Evolutionary conservation across 2,797 vertebrate species (phyloP).

Genomic region (Rhynchonycteris naso): DNA sequence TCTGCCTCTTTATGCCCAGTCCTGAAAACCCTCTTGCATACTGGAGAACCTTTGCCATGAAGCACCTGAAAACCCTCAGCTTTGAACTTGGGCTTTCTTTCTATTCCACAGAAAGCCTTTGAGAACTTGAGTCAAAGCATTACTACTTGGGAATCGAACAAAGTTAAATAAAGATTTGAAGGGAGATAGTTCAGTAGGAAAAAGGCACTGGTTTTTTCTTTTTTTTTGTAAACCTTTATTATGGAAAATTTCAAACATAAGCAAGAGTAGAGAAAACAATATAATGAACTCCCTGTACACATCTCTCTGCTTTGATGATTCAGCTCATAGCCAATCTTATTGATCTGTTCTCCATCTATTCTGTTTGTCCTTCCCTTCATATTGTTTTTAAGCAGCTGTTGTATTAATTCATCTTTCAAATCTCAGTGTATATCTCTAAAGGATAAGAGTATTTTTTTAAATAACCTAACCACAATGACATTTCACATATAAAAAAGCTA

Average conservation of each 20-base stretch:
- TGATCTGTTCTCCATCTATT: background rate
- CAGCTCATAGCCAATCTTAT: background rate
- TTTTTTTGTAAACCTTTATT: background rate
- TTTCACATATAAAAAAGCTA: background rate
- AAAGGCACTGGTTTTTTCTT: background rate
- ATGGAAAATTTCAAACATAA: slow-evolving; percentile 30
- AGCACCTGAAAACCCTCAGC: background rate
- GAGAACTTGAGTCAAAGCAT: slow-evolving; percentile 30
- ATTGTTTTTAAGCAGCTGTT: background rate
- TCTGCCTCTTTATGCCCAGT: background rate
- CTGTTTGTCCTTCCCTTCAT: background rate
- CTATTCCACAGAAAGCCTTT: slow-evolving; percentile 30
- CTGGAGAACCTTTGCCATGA: background rate
- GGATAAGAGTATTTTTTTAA: background rate
- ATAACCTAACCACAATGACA: background rate
- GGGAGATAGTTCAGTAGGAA: slow-evolving; percentile 15
- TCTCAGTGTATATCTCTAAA: slow-evolving; percentile 11
- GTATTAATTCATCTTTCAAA: background rate
- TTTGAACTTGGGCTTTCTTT: background rate
- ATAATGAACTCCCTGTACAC: background rate
- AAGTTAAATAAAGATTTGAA: slow-evolving; percentile 36
- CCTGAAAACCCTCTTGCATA: background rate
- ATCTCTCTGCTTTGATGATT: background rate
- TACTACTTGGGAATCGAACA: slow-evolving; percentile 60
- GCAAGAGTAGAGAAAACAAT: background rate